phyloP scores from a whole-genome alignment of 2,888 invertebrate species.

The Mesorhabditis belari region DNA sequence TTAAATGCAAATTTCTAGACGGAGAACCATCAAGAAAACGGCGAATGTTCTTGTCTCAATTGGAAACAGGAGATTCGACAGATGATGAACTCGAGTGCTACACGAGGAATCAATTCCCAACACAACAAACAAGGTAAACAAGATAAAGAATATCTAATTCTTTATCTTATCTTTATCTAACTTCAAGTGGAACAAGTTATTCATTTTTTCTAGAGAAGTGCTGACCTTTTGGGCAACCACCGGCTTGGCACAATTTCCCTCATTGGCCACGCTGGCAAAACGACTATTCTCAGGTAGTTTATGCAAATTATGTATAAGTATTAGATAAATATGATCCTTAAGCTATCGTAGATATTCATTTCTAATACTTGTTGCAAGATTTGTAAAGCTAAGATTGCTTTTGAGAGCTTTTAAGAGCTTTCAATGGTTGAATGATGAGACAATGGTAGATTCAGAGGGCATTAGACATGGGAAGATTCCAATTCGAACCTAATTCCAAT shows the following conservation, averaged over 20 bases:
- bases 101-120: conserved; percentile 7
- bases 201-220: conserved; percentile 31
- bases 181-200: not conserved
- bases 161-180: conserved; percentile 7
- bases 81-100: conserved; percentile 43
- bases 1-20: too few species aligned
- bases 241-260: conserved; percentile 38
- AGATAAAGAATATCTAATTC: not conserved
- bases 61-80: conserved; percentile 39
- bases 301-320: too few species aligned
- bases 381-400: too few species aligned
- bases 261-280: conserved; percentile 33
- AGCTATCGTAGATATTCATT: not conserved
- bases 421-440: too few species aligned
- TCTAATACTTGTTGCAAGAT: not conserved
- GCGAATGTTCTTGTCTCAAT: conserved; percentile 37
- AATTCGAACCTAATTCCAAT: too few species aligned
- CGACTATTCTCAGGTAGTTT: conserved; percentile 13
- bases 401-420: too few species aligned
- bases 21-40: conserved; percentile 23
- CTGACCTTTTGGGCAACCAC: conserved; percentile 42
- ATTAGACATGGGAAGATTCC: too few species aligned
- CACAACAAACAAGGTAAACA: not conserved
- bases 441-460: too few species aligned
- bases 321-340: not conserved